These are phyloP conservation scores for Actinostola sp. DNA, from an alignment of 92 coral and sea anemone genomes.

Conservation along the genomic window DNA sequence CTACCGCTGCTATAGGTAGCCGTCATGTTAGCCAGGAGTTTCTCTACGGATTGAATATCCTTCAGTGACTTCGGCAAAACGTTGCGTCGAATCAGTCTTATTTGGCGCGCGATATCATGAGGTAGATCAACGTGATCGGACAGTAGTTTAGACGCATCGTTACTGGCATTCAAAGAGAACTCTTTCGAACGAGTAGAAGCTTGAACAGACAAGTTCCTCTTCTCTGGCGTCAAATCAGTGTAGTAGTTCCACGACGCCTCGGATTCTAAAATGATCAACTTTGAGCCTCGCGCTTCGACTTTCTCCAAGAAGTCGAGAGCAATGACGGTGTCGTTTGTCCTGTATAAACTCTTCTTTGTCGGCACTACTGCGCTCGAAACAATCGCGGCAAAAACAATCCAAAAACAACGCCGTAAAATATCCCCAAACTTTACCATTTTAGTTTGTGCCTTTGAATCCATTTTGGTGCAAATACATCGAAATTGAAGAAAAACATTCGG, in stretches of 20 bases:
- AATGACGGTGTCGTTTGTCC: conserved; percentile 55
- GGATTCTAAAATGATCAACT: conserved; percentile 42
- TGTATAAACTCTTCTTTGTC: conserved; percentile 5
- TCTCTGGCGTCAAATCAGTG: conserved; percentile 69
- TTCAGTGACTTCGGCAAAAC: conserved; percentile 75
- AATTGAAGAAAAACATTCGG: neutral
- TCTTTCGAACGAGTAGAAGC: conserved; percentile 70
- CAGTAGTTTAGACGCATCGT: conserved; percentile 69
- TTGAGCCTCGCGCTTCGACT: conserved; percentile 64
- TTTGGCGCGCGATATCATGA: conserved; percentile 80
- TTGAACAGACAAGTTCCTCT: conserved; percentile 61
- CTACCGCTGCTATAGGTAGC: conserved; percentile 82
- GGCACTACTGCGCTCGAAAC: neutral
- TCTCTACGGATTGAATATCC: conserved; percentile 66
- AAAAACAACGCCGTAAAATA: neutral
- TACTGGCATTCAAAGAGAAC: conserved; percentile 73
- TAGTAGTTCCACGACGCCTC: conserved; percentile 79
- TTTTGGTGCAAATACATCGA: neutral
- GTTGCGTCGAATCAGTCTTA: conserved; percentile 82
- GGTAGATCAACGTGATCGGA: conserved; percentile 70
- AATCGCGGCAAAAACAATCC: neutral
- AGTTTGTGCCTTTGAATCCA: neutral
- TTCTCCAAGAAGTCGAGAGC: conserved; percentile 65
- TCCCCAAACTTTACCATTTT: neutral
- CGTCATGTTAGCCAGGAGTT: conserved; percentile 88